phyloP scores from a whole-genome alignment of 2,113 vertebrate species.

The Jacana jacana region DNA sequence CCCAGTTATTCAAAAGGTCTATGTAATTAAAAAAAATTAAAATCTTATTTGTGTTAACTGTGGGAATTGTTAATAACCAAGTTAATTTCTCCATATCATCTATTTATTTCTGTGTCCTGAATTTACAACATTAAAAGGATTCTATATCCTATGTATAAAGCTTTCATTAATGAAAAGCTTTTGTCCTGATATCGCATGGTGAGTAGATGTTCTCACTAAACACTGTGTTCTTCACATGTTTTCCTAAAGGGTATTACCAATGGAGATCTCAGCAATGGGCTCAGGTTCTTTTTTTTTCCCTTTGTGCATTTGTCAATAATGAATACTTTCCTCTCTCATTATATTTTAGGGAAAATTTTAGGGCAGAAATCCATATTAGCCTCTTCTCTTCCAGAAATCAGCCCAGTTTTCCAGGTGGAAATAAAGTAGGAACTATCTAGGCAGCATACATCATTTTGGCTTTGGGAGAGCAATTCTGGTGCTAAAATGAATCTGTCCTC shows the following conservation, averaged over 20 bases:
- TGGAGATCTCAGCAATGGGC: not conserved
- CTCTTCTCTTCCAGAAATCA: not conserved
- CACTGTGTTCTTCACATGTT: not conserved
- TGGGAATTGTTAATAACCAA: not conserved
- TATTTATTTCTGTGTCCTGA: not conserved
- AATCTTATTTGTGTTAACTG: not conserved
- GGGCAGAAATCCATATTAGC: not conserved
- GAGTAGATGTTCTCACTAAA: not conserved
- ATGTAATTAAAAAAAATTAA: not conserved
- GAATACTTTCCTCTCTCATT: not conserved
- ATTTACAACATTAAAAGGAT: not conserved
- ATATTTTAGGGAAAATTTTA: not conserved
- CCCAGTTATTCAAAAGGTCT: not conserved
- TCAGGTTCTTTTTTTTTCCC: not conserved
- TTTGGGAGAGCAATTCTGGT: not conserved
- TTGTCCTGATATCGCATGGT: not conserved
- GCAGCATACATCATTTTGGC: not conserved
- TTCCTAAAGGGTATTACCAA: not conserved
- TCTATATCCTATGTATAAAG: not conserved
- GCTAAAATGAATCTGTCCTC: not conserved
- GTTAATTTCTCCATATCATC: not conserved
- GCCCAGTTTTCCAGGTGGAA: not conserved
- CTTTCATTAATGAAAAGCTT: not conserved
- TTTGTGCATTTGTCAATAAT: not conserved
- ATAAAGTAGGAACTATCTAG: not conserved